These are phyloP conservation scores for Coptodon bakossiorum DNA, from an alignment of 2,113 vertebrate species.

Conservation along the genomic window DNA sequence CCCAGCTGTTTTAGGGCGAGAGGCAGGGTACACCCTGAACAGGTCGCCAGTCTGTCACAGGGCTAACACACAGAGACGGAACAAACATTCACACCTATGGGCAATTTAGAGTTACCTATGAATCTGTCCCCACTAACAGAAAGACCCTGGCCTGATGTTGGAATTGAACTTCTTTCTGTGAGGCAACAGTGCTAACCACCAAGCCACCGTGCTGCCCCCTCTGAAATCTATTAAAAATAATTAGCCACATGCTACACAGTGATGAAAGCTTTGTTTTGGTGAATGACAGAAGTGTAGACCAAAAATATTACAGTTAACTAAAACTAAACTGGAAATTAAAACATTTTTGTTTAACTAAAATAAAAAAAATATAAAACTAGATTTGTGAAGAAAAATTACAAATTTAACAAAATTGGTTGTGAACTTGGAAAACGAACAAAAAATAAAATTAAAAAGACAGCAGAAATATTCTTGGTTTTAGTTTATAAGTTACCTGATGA, in stretches of 20 bases:
- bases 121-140: background rate
- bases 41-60: background rate
- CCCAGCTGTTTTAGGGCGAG: background rate
- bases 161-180: background rate
- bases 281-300: background rate
- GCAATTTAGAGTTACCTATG: background rate
- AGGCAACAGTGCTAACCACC: background rate
- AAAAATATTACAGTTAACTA: rapidly evolving
- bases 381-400: background rate
- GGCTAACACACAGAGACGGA: background rate
- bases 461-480: background rate
- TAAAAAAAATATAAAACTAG: background rate
- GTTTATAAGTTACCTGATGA: background rate
- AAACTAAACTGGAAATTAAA: background rate
- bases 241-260: background rate
- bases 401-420: background rate
- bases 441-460: background rate
- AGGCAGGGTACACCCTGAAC: background rate
- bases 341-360: background rate
- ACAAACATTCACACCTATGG: background rate
- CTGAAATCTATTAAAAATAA: background rate
- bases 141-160: background rate
- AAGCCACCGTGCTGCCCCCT: background rate
- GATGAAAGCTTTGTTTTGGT: background rate
- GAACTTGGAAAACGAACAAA: background rate